Percentiles rank a stretch among this genome's conserved stretches.
phyloP scores from a whole-genome alignment of 2,797 vertebrate genomes.

The Emys orbicularis region DNA sequence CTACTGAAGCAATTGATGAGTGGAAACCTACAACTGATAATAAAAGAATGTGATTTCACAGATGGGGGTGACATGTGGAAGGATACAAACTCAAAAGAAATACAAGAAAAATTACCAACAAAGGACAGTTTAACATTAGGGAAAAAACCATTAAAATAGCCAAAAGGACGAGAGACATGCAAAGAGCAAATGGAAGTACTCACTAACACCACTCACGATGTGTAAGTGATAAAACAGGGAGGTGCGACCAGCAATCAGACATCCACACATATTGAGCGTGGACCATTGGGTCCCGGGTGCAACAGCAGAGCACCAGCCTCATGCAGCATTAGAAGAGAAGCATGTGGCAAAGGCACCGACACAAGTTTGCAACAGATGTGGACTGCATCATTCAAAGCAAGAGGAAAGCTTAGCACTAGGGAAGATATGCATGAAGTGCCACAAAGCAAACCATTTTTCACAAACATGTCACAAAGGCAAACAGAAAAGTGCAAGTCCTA shows the following conservation, averaged over 20 bases:
- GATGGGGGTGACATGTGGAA: not conserved
- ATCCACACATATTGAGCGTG: no score
- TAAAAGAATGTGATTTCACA: not conserved
- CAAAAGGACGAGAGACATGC: not conserved
- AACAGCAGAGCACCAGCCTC: no score
- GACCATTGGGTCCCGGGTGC: no score
- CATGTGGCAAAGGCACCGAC: not conserved
- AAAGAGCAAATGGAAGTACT: not conserved
- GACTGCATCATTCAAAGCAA: not conserved
- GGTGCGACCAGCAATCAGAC: not conserved
- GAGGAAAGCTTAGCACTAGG: rapidly evolving
- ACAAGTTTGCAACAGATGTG: not conserved
- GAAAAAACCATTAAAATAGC: not conserved
- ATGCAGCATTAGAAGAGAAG: not conserved
- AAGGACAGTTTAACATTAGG: not conserved
- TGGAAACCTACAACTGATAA: not conserved
- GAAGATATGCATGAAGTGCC: not conserved
- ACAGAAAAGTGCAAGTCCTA: not conserved
- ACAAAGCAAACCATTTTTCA: not conserved
- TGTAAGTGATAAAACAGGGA: not conserved
- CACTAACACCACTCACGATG: not conserved
- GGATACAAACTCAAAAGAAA: not conserved
- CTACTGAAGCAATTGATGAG: not conserved
- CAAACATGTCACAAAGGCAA: not conserved
- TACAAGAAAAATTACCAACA: not conserved